A percentile compares a stretch with the other conserved stretches of the same genome.
These are phyloP conservation scores for Arbacia lixula DNA, from an alignment of 53 echinoderm and acorn worm genomes.

Conservation along the genomic window DNA sequence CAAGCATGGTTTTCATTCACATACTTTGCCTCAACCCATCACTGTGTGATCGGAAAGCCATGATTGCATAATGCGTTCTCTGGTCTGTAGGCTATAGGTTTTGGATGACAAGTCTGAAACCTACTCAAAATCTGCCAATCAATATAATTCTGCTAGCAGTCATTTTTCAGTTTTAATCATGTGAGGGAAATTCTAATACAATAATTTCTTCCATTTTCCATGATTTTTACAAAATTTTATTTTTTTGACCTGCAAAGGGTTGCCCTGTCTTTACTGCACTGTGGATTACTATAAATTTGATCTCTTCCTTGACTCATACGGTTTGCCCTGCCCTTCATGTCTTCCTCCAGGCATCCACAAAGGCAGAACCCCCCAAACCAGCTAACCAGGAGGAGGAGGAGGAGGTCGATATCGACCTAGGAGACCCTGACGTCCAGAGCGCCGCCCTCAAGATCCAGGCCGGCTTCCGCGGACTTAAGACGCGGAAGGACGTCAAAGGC, in stretches of 20 bases:
- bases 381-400: conserved; percentile 51
- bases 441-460: conserved; percentile 71
- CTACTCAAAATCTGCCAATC: too few relatives aligned
- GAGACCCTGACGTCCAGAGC: conserved; percentile 61
- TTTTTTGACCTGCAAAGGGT: not conserved
- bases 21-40: too few relatives aligned
- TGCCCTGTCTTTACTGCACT: not conserved
- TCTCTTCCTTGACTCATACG: not conserved
- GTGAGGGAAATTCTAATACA: not conserved
- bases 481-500: conserved; percentile 44
- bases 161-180: too few relatives aligned
- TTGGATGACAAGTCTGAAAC: too few relatives aligned
- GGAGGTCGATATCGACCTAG: conserved; percentile 69
- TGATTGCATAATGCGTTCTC: too few relatives aligned
- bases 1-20: too few relatives aligned
- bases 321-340: not conserved
- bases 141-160: too few relatives aligned
- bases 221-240: not conserved
- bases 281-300: not conserved
- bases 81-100: too few relatives aligned
- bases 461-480: conserved; percentile 54
- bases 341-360: conserved; percentile 40
- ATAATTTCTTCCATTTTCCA: not conserved
- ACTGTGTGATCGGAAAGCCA: too few relatives aligned
- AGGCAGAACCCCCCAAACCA: conserved; percentile 55